Base-by-base conservation (phyloP, 2,797 vertebrate species). In the Acanthopagrus latus region DNA sequence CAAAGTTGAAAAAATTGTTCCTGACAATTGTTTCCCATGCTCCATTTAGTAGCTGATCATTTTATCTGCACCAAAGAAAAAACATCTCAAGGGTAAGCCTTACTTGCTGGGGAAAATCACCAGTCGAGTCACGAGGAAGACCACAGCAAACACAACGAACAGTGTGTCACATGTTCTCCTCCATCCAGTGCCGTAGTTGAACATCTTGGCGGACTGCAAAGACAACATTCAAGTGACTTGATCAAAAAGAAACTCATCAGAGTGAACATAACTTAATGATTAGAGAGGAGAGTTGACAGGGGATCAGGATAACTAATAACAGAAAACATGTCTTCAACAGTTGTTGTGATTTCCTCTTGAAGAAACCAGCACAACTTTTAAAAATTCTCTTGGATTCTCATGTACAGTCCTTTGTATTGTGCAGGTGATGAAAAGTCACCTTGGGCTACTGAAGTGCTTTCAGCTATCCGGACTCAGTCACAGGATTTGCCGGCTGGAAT, bases 151-250 rank as follows among this genome's bases (percentile, higher is more conserved):
- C 78, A 96, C 76, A 76, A 97, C 76, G 71, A 97, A 97, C 57
- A 98, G 90, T 0, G 71, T 52, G 74, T 97, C 94, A 67, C 96
- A 97, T 0, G 85, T 94, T 82, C 73, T 95, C 79, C 93, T 96
- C 97, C 97, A 97, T 76, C 96, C 96, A 23, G 95, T 78, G 72
- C 92, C 95, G 21, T 98, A 98, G 91, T 97, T 96, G 85, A 97
- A 96, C 94, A 98, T 97, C 91, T 98, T 98, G 23, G 96, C 96
- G 44, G 95, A 95, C 97, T 98, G 92, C 16, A 81, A 50, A 74
- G 64, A 76, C 3, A 83, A 2, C 33, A 55, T 65, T 41, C 3
- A 64, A 66, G 4, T 27, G 23, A 69, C 25, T 11, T 18, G 29
- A 56, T 66, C 4, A 44, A 52, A 55, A 33, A 7, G 20, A 64